phyloP scores from a whole-genome alignment of 2,797 vertebrate species.

The Austrolebias charrua region DNA sequence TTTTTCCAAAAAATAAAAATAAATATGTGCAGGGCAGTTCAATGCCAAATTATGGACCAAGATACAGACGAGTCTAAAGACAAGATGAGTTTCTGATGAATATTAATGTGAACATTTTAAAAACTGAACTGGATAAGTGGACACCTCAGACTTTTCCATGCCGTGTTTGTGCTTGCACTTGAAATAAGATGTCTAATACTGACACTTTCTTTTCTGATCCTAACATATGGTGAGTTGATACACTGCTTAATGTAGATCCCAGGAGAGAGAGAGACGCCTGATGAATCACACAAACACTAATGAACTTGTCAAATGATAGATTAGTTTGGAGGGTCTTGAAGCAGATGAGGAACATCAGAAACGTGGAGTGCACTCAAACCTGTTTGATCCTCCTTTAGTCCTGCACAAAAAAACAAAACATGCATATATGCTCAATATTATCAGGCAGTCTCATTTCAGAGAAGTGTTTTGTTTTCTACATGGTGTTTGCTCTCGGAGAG shows the following conservation, averaged over 20 bases:
- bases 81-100: too few species aligned
- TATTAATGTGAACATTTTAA: too few species aligned
- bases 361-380: conserved; percentile 30
- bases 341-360: conserved; percentile 43
- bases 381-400: conserved; percentile 42
- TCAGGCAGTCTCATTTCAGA: conserved; percentile 49
- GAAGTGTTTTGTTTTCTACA: conserved; percentile 50
- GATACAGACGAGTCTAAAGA: too few species aligned
- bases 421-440: conserved; percentile 29
- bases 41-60: too few species aligned
- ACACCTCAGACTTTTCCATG: background rate
- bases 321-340: conserved; percentile 54
- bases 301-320: conserved; percentile 71
- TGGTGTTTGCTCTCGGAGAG: conserved; percentile 53
- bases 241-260: conserved; percentile 64
- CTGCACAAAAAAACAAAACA: conserved; percentile 8
- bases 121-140: background rate
- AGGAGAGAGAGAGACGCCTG: conserved; percentile 33
- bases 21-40: too few species aligned
- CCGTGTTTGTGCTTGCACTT: conserved; percentile 10
- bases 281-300: conserved; percentile 59
- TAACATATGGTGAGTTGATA: conserved; percentile 65
- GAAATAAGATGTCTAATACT: conserved; percentile 65
- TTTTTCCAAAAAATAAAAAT: too few species aligned
- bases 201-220: conserved; percentile 58